Conservation (phyloP, 2,113 vertebrate species). For the Haemorhous mexicanus region DNA sequence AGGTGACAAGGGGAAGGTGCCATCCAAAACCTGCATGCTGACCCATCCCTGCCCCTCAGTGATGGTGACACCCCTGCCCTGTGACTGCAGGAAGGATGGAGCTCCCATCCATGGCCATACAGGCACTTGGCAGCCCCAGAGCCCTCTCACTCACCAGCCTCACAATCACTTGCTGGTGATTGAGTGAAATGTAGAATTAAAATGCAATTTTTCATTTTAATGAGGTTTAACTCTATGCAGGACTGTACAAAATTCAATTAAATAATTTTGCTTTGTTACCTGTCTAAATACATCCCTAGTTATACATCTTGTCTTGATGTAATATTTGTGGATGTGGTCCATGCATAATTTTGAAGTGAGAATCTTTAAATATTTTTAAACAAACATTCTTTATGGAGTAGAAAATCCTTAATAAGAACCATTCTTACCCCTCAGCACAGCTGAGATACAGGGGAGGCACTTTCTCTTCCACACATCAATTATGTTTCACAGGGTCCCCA, state of each 20-base stretch:
- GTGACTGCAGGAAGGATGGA: neutral
- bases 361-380: neutral
- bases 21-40: neutral
- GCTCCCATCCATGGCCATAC: fast-evolving
- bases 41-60: neutral
- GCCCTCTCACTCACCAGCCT: neutral
- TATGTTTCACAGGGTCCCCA: neutral
- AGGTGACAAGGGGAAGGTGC: neutral
- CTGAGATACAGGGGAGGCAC: neutral
- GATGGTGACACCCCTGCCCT: neutral
- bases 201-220: neutral
- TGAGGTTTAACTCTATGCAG: neutral
- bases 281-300: neutral
- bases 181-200: neutral
- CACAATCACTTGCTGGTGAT: neutral
- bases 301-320: neutral
- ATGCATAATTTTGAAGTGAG: neutral
- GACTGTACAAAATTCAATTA: neutral
- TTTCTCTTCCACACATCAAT: neutral
- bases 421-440: neutral
- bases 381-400: neutral
- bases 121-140: neutral
- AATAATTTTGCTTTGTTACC: neutral
- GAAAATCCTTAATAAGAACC: neutral
- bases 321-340: neutral